Base-by-base conservation (phyloP, 2,888 invertebrate genomes). In the Polydrusus cervinus region DNA sequence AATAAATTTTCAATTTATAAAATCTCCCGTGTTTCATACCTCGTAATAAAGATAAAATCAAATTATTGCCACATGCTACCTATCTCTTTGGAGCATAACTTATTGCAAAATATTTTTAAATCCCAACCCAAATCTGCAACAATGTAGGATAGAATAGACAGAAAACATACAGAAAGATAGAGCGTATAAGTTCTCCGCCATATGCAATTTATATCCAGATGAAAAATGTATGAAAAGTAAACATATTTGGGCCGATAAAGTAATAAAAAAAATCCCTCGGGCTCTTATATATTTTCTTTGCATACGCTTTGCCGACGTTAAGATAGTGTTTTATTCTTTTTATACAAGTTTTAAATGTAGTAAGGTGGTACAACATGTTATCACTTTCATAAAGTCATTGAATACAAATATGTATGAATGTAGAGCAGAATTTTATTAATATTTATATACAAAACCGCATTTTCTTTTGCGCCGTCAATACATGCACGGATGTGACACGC, bases 141-240 rank as follows among this genome's bases (percentile, higher is more conserved):
- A 25, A 30, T 51, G 8, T 55, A 55, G 55, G 34, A 20, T 66
- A 66, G 18, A 51, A 71, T 71, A 51, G 71, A 49, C 61, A 1
- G 61, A 62, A 49, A 71, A 62, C 47, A 71, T 11, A 43, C 18
- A 51, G 53, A 43, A 45, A 70, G 8, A 70, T 51, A 55, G 55
- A 25, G 40, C 34, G 57, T 62, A 64, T 18, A 55, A 38, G 57
- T 61, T 78, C 55, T 68, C 70, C 61, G 57, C 66, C 71, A 71
- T 76, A 73, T 78, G 65, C 73, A 77, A 79, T 78, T 78, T 76
- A 77, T 78, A 75, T 64, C 70, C 61, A 55, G 66, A 80, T 80
- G 79, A 79, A 79, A 80, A 78, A 79, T 80, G 76, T 78, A 80
- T 79, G 78, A 78, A 79, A 79, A 80, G 80, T 77, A 78, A 80